Evolutionary conservation across 2,797 vertebrate species (phyloP).

Genomic region (Buceros bicornis): DNA sequence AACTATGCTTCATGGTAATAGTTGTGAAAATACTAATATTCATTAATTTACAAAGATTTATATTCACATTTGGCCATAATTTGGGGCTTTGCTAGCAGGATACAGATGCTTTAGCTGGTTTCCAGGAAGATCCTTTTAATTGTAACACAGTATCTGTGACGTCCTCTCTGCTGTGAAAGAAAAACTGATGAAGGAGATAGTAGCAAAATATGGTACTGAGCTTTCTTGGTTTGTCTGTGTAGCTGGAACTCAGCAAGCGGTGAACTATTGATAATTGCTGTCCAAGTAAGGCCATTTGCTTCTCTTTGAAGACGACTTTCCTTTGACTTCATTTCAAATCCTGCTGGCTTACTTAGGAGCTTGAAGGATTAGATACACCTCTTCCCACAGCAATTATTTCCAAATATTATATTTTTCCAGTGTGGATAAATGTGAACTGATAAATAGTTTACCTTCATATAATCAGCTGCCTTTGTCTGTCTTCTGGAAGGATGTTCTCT

Average conservation of each 20-base stretch:
- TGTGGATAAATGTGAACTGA: background rate
- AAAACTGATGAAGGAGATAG: background rate
- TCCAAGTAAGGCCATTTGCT: background rate
- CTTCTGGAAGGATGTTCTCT: background rate
- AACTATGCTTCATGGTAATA: background rate
- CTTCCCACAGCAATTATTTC: background rate
- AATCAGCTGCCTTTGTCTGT: background rate
- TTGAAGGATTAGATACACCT: background rate
- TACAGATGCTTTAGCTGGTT: background rate
- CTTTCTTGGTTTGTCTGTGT: background rate
- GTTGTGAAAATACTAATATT: conserved; percentile 32
- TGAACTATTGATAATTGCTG: background rate
- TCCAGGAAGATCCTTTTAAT: background rate
- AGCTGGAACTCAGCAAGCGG: background rate
- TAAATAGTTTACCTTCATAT: background rate
- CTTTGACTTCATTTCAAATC: background rate
- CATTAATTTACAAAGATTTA: background rate
- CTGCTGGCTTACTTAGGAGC: background rate
- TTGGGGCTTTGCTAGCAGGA: background rate
- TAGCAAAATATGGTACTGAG: background rate
- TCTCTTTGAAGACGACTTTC: background rate
- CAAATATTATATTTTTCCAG: background rate
- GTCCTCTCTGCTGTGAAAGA: background rate
- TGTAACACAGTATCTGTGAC: background rate
- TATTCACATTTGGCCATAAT: background rate